Conservation (phyloP, 2,888 invertebrate genomes). For the Pseudococcus jackbeardsleyi region DNA sequence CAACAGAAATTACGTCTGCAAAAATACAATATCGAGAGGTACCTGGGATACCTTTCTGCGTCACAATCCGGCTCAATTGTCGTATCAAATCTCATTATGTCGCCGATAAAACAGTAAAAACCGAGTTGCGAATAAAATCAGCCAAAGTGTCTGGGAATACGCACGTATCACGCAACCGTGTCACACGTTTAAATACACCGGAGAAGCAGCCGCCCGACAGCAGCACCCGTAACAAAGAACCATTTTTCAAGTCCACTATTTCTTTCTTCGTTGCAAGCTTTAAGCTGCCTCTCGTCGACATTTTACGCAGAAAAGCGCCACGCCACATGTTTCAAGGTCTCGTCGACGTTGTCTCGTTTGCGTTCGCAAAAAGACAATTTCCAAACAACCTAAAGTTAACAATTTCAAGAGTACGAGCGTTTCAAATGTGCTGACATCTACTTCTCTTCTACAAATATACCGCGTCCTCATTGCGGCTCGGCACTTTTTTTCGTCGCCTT, state of each 20-base stretch:
- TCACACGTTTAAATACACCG: not conserved
- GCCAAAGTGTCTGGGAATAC: not conserved
- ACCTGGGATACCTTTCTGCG: too few species aligned
- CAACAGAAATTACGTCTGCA: too few species aligned
- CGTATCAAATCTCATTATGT: not conserved
- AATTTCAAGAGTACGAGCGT: not conserved
- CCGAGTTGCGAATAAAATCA: not conserved
- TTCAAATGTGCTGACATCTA: conserved; percentile 1
- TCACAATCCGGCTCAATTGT: too few species aligned
- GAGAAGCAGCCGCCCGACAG: not conserved
- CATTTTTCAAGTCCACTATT: conserved; percentile 3
- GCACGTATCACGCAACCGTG: too few species aligned
- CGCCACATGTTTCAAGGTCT: not conserved
- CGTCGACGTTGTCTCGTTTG: not conserved
- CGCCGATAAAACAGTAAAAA: not conserved
- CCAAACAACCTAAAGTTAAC: not conserved
- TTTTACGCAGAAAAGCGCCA: not conserved
- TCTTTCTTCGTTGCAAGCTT: not conserved
- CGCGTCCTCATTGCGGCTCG: not conserved
- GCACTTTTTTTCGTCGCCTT: not conserved
- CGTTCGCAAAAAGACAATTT: conserved; percentile 12
- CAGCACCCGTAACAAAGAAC: not conserved
- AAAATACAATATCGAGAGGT: too few species aligned
- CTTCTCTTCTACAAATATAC: not conserved
- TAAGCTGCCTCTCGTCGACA: not conserved